Evolutionary conservation across 2,113 vertebrate genomes (phyloP).

Genomic region (Naja naja): DNA sequence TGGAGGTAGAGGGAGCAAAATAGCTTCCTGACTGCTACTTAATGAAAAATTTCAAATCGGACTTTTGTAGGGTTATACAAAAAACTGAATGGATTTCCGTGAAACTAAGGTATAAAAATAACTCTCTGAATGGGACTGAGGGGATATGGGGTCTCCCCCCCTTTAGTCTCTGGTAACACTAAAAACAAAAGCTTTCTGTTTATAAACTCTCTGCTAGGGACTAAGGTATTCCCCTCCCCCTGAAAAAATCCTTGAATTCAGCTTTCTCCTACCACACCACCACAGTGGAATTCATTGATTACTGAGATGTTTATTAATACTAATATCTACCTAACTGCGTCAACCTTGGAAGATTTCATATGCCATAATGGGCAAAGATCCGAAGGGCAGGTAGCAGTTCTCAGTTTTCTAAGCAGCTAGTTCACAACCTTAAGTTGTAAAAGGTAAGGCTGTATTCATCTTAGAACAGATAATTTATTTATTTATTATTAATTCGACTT

Average conservation of each 20-base stretch:
- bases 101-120: not conserved
- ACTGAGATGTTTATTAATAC: not conserved
- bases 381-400: not conserved
- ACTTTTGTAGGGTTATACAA: not conserved
- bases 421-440: not conserved
- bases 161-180: not conserved
- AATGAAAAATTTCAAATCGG: not conserved
- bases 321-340: not conserved
- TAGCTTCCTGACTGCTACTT: not conserved
- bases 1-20: not conserved
- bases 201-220: not conserved
- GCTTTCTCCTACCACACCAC: not conserved
- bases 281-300: not conserved
- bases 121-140: not conserved
- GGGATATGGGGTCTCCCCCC: not conserved
- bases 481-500: no score
- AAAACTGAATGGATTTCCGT: not conserved
- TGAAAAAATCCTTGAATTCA: not conserved
- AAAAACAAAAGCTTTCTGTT: not conserved
- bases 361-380: not conserved
- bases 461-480: not conserved
- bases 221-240: not conserved
- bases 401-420: not conserved
- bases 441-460: not conserved
- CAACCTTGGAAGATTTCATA: not conserved